Conservation (phyloP, 2,888 invertebrate genomes). For the Margaritifera margaritifera region DNA sequence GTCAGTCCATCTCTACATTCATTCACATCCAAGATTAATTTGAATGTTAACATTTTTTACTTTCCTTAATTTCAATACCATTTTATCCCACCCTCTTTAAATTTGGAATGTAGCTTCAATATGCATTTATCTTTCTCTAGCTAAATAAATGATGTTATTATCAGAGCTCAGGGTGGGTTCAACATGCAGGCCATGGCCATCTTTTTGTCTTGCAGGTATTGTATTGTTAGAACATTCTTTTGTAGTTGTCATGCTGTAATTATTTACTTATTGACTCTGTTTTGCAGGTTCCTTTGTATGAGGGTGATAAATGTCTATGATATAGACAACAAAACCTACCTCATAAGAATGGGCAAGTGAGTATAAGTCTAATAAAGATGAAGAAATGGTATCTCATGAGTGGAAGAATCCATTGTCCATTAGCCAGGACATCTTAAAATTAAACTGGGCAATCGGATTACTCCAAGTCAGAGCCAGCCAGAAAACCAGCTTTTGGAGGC, state of each 20-base stretch:
- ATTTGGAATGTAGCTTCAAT: neutral
- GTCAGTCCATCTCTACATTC: no score
- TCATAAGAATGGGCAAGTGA: conserved; percentile 81
- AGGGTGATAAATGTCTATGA: conserved; percentile 98
- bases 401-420: no score
- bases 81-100: no score
- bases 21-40: no score
- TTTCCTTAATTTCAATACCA: no score
- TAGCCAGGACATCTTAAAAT: no score
- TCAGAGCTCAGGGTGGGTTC: neutral
- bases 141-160: neutral
- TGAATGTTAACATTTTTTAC: no score
- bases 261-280: neutral
- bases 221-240: neutral
- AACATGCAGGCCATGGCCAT: neutral
- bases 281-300: conserved; percentile 83
- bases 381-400: neutral
- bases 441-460: no score
- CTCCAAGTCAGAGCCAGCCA: no score
- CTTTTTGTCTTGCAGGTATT: neutral
- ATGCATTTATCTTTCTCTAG: neutral
- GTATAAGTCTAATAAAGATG: conserved; percentile 27
- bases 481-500: no score
- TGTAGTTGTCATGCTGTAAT: no score
- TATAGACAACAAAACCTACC: conserved; percentile 95